Conservation (phyloP, 2,113 vertebrate genomes). For the Mastomys coucha region DNA sequence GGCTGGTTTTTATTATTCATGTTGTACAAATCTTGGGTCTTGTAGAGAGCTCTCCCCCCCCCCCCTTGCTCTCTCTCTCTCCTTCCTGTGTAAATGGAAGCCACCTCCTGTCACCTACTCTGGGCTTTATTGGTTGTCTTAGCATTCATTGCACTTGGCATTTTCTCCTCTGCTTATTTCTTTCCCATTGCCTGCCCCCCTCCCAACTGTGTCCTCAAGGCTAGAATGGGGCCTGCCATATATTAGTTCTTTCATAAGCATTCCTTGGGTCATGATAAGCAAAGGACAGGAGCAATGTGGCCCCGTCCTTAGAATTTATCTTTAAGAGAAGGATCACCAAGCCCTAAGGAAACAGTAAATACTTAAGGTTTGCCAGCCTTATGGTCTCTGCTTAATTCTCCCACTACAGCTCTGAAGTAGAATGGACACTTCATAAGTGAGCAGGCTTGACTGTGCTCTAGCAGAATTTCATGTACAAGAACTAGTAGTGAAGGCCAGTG, state of each 20-base stretch:
- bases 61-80: too few species aligned
- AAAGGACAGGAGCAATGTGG: background rate
- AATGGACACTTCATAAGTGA: background rate
- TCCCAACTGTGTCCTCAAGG: background rate
- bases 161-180: background rate
- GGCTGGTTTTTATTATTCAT: background rate
- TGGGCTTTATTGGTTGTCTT: background rate
- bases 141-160: background rate
- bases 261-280: background rate
- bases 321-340: background rate
- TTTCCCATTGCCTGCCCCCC: background rate
- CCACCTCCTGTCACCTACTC: background rate
- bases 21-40: background rate
- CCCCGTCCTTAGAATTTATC: background rate
- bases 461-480: constrained; percentile 11
- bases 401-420: background rate
- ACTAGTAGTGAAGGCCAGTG: background rate
- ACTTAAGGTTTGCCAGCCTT: background rate
- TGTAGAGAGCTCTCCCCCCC: background rate
- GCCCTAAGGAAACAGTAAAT: background rate
- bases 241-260: background rate
- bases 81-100: background rate
- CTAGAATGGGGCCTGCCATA: background rate
- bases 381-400: background rate
- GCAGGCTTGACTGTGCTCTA: background rate